Conservation (phyloP, 1,140 invertebrate genomes). For the Eumeta japonica region DNA sequence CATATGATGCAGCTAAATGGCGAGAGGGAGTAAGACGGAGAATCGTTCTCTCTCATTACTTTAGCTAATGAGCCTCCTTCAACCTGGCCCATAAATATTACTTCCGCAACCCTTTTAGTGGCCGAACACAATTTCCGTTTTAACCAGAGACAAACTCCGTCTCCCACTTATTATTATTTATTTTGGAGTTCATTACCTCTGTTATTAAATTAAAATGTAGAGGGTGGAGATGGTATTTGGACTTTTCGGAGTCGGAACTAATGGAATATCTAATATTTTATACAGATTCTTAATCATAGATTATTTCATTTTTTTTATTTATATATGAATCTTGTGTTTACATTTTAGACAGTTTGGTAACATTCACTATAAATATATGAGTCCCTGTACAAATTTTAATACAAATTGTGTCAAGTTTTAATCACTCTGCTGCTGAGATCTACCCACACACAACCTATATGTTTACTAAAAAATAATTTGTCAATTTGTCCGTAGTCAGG, state of each 20-base stretch:
- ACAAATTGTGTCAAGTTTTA: too few species aligned
- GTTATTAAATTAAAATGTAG: not conserved
- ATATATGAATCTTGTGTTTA: too few species aligned
- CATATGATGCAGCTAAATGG: not conserved
- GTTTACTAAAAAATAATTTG: too few species aligned
- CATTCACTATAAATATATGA: too few species aligned
- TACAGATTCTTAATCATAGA: too few species aligned
- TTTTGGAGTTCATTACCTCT: conserved; percentile 20
- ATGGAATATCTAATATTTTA: too few species aligned
- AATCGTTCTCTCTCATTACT: conserved; percentile 10
- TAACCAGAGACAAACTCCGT: conserved; percentile 24
- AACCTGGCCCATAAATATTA: conserved; percentile 25
- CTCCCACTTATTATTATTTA: conserved; percentile 30
- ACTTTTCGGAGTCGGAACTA: not conserved
- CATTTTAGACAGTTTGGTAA: too few species aligned
- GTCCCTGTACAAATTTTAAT: too few species aligned
- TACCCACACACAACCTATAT: too few species aligned
- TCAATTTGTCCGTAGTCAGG: too few species aligned
- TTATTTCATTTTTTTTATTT: too few species aligned
- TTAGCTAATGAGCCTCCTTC: conserved; percentile 18
- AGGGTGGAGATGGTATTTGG: not conserved
- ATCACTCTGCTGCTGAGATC: too few species aligned
- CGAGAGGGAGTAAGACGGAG: not conserved
- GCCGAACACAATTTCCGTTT: conserved; percentile 32
- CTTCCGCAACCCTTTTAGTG: conserved; percentile 25